Percentiles rank a stretch among this genome's conserved stretches.
phyloP scores from a whole-genome alignment of 2,888 invertebrate genomes.

The Pachydiplax longipennis region DNA sequence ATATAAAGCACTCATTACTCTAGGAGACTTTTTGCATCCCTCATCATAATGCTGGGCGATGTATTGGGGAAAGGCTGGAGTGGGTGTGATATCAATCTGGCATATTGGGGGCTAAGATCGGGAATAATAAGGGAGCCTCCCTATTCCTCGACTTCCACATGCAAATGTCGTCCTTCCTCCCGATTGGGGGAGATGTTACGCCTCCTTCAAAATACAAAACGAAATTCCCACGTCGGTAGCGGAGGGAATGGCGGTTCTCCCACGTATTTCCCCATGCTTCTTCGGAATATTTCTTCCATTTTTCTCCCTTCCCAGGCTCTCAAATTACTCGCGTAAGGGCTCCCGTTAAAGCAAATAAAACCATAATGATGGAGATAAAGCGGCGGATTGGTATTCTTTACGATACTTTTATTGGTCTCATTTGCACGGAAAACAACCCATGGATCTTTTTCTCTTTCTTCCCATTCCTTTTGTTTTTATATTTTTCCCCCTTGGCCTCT shows the following conservation, averaged over 20 bases:
- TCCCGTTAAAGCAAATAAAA: constrained; percentile 26
- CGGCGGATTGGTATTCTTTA: constrained; percentile 7
- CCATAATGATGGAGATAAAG: constrained; percentile 15
- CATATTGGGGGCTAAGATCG: not conserved
- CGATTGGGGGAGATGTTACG: not conserved
- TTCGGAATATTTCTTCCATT: no score
- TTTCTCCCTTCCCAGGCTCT: not conserved
- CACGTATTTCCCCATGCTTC: not conserved
- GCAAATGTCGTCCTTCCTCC: not conserved
- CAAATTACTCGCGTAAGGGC: constrained; percentile 18
- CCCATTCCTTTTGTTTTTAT: not conserved
- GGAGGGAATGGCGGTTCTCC: not conserved
- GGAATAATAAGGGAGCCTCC: not conserved
- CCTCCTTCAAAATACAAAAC: not conserved
- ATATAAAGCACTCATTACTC: not conserved
- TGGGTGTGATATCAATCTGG: not conserved
- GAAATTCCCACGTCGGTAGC: not conserved
- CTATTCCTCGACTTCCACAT: not conserved
- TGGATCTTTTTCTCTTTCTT: not conserved
- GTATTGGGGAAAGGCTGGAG: not conserved
- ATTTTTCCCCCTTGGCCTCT: not conserved
- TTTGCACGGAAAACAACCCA: constrained; percentile 10
- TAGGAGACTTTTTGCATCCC: not conserved
- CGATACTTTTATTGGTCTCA: constrained; percentile 30
- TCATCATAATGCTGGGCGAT: not conserved